phyloP scores from a whole-genome alignment of 1,140 invertebrate species.

The Diachasma alloeum region DNA sequence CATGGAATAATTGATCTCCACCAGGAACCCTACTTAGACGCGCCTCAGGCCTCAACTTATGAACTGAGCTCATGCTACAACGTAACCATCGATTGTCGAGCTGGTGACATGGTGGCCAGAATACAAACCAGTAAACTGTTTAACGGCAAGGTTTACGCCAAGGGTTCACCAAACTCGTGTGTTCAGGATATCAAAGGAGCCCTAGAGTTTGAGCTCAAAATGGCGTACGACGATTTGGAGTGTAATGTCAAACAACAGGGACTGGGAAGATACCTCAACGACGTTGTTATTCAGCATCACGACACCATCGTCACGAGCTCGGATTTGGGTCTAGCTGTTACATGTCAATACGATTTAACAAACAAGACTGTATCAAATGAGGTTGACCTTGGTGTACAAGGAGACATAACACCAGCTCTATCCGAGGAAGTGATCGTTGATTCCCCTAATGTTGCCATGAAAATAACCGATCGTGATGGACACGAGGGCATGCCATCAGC shows the following conservation, averaged over 20 bases:
- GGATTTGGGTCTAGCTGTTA: constrained; percentile 89
- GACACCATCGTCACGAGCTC: constrained; percentile 94
- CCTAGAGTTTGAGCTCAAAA: constrained; percentile 85
- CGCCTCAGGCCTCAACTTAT: constrained; percentile 88
- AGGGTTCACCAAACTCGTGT: constrained; percentile 90
- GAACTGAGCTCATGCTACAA: constrained; percentile 95
- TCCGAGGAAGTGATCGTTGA: constrained; percentile 88
- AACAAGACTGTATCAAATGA: constrained; percentile 94
- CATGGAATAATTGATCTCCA: background rate
- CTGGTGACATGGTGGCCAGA: constrained; percentile 90
- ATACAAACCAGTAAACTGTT: constrained; percentile 93
- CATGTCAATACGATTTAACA: constrained; percentile 92
- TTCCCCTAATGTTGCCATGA: constrained; percentile 93
- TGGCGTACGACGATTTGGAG: constrained; percentile 91
- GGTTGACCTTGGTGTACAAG: constrained; percentile 87
- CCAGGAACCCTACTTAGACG: constrained; percentile 87
- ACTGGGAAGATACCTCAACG: constrained; percentile 84
- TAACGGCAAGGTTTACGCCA: constrained; percentile 93
- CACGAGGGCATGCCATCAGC: constrained; percentile 82
- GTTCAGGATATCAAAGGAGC: constrained; percentile 85
- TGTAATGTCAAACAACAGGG: constrained; percentile 89
- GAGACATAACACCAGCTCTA: constrained; percentile 81
- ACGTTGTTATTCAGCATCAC: constrained; percentile 93
- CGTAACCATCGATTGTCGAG: constrained; percentile 89
- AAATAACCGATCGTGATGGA: constrained; percentile 86